Percentiles rank a stretch among this genome's conserved stretches.
Conservation (phyloP, 2,797 vertebrate genomes). For the Phylloscopus collybita region DNA sequence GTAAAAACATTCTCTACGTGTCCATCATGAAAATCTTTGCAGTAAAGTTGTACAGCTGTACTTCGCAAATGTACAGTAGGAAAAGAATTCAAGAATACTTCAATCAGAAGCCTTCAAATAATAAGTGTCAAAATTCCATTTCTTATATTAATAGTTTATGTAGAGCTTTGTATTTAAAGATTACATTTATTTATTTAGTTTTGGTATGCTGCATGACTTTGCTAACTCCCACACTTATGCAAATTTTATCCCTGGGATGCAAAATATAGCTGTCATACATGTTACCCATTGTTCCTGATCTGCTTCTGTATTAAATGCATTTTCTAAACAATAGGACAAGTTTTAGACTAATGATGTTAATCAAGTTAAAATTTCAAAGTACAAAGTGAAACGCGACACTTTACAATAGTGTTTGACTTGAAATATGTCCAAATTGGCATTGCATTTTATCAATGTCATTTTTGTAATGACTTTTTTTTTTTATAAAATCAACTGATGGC, state of each 20-base stretch:
- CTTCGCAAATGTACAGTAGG: not conserved
- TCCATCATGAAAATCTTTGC: not conserved
- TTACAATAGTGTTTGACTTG: not conserved
- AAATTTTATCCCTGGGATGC: slow-evolving; percentile 28
- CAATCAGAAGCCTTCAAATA: slow-evolving; percentile 26
- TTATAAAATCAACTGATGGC: not conserved
- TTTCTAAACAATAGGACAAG: slow-evolving; percentile 17
- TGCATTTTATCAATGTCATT: not conserved
- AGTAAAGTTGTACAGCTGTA: not conserved
- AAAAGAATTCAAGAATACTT: slow-evolving; percentile 21
- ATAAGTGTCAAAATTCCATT: slow-evolving; percentile 33
- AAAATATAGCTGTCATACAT: slow-evolving; percentile 40
- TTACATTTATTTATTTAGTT: slow-evolving; percentile 36
- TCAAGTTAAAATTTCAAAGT: slow-evolving; percentile 16
- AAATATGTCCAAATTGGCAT: slow-evolving; percentile 13
- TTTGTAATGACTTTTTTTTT: not conserved
- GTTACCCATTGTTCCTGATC: slow-evolving; percentile 29
- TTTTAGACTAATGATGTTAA: not conserved
- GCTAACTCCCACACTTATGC: not conserved
- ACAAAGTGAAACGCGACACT: slow-evolving; percentile 15
- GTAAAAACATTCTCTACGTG: not conserved
- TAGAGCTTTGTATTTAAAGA: slow-evolving; percentile 25
- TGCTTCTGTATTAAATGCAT: slow-evolving; percentile 15
- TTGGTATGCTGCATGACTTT: slow-evolving; percentile 16
- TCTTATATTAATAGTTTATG: slow-evolving; percentile 14